These are phyloP conservation scores for Nycticebus coucang DNA, from an alignment of 2,113 vertebrate species.

Conservation along the genomic window DNA sequence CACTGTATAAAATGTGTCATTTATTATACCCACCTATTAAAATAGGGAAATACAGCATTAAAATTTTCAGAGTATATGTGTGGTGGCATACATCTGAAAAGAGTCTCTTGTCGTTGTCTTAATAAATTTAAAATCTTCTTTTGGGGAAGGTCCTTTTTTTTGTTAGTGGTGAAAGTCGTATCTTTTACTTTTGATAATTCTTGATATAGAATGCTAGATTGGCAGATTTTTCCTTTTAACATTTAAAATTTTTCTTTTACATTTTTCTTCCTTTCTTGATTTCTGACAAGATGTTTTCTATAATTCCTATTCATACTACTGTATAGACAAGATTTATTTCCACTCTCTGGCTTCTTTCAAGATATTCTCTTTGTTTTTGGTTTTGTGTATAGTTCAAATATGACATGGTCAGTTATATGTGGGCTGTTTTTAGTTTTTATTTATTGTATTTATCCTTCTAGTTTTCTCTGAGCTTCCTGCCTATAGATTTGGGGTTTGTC, in stretches of 20 bases:
- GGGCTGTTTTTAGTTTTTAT: not conserved
- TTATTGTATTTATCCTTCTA: not conserved
- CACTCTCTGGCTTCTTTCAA: not conserved
- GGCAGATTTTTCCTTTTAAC: too few species aligned
- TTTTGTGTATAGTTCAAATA: not conserved
- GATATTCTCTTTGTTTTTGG: not conserved
- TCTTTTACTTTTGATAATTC: too few species aligned
- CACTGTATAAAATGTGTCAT: not conserved
- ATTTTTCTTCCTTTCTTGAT: not conserved
- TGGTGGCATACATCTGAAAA: not conserved
- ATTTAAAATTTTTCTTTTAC: not conserved
- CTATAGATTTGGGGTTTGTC: not conserved
- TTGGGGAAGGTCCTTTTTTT: not conserved
- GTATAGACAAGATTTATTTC: not conserved
- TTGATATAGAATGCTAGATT: too few species aligned
- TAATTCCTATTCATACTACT: not conserved
- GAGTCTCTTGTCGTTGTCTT: not conserved
- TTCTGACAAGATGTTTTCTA: not conserved
- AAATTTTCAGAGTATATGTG: not conserved
- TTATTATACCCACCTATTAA: not conserved
- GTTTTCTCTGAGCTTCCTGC: not conserved
- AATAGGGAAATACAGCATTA: not conserved
- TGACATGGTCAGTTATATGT: not conserved
- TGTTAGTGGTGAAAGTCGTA: too few species aligned
- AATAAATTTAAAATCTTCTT: not conserved